These are phyloP conservation scores for Philereme transversata DNA, from an alignment of 2,888 invertebrate species.

Conservation along the genomic window DNA sequence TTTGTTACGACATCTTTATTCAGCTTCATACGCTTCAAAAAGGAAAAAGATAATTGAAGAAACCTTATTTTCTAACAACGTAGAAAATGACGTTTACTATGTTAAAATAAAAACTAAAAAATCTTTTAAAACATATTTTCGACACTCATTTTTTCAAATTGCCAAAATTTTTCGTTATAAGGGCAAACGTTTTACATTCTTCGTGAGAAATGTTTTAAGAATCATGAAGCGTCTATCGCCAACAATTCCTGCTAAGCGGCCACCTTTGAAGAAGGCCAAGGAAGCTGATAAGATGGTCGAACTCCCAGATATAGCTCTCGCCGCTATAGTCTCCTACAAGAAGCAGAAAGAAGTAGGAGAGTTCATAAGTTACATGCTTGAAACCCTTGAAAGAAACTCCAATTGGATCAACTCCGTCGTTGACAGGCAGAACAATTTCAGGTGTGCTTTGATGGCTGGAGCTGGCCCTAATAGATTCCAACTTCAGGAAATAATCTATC, in stretches of 20 bases:
- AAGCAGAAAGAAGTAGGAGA: constrained; percentile 70
- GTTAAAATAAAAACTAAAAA: constrained; percentile 10
- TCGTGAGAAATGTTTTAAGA: constrained; percentile 54
- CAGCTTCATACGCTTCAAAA: too few species aligned
- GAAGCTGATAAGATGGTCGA: constrained; percentile 51
- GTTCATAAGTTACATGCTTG: constrained; percentile 67
- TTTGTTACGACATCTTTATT: too few species aligned
- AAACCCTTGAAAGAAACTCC: constrained; percentile 65
- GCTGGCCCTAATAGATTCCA: constrained; percentile 75
- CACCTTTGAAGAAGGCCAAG: constrained; percentile 47
- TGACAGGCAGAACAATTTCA: constrained; percentile 63
- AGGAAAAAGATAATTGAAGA: not conserved
- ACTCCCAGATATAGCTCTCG: constrained; percentile 66
- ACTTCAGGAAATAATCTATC: constrained; percentile 72
- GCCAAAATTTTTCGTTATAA: constrained; percentile 64
- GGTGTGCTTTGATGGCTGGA: constrained; percentile 69
- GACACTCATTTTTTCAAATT: constrained; percentile 36
- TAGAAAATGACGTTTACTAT: not conserved
- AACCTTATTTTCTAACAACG: not conserved
- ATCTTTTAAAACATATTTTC: constrained; percentile 28
- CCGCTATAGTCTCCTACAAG: constrained; percentile 69
- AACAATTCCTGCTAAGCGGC: constrained; percentile 53
- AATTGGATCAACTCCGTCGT: constrained; percentile 68
- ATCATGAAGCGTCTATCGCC: constrained; percentile 46
- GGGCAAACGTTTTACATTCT: constrained; percentile 49